Evolutionary conservation across 2,888 invertebrate genomes (phyloP), one percentile per base, ranked within the genome.

Genomic region (Dolichopus griseipennis): DNA sequence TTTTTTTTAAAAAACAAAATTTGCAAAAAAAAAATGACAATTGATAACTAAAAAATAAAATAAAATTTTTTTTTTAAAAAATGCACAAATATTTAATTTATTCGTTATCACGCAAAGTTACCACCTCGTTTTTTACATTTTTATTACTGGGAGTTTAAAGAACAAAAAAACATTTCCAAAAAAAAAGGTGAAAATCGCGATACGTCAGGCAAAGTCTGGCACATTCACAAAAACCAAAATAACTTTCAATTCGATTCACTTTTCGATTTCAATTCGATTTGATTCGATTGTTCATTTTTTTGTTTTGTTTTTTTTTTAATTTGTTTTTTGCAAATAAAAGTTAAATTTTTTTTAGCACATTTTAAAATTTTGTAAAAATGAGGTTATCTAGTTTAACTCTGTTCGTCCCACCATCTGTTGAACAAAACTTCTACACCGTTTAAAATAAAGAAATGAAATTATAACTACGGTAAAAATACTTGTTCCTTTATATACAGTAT

Each of bases 21-120:
- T 52, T 15, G 27, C 5, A 5, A 27, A 27, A 27, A 27, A 27
- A 52, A 52, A 52, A 52, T 52, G 52, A 12, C 52, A 52, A 18
- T 52, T 52, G 52, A 52, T 52, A 52, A 52, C 52, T 18, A 52
- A 18, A 41, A 41, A 52, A 52, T 7, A 52, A 52, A n/a, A 18
- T 18, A 15, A 52, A 52, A 10, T 7, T 18, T 7, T 41, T 41
- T 41, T 41, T 41, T 41, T 4, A 27, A 27, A 27, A 27, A 27
- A 27, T 27, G 27, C 37, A 37, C 8, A 37, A 37, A 9, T 52
- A 52, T 15, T 52, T 18, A 52, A 52, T 52, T 52, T 52, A 52
- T 52, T 52, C 52, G 52, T 52, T 52, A 52, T 52, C 52, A 52
- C 52, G 52, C 52, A 52, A 52, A 52, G 52, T 52, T 52, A 52